A percentile compares a stretch with the other conserved stretches of the same genome.
These are phyloP conservation scores for Cephus runcator DNA, from an alignment of 2,888 invertebrate genomes.

Conservation along the genomic window DNA sequence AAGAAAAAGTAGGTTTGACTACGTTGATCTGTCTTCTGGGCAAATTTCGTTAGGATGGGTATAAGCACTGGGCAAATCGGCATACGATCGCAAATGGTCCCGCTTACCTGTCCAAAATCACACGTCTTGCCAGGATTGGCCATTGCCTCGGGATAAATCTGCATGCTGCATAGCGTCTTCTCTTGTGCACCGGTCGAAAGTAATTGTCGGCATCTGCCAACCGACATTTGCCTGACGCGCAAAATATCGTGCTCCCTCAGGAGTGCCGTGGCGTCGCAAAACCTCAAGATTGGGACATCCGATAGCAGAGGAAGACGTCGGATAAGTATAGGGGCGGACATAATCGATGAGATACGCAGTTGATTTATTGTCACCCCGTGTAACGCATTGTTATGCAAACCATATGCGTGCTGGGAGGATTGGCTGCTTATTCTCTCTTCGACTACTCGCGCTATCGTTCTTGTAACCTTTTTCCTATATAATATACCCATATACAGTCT, in stretches of 20 bases:
- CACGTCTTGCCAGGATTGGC: not conserved
- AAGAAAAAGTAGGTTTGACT: no score
- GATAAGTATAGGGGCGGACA: conserved; percentile 46
- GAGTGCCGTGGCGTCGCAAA: conserved; percentile 22
- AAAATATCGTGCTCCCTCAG: conserved; percentile 23
- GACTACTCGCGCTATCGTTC: not conserved
- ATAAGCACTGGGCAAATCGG: no score
- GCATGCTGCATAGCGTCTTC: not conserved
- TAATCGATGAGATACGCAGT: conserved; percentile 21
- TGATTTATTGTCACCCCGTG: conserved; percentile 16
- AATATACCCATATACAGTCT: no score
- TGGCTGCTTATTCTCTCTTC: not conserved
- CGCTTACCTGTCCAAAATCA: not conserved
- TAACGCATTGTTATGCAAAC: conserved; percentile 6
- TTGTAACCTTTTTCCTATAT: no score
- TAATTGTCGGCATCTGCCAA: conserved; percentile 47
- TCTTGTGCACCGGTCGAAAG: conserved; percentile 28
- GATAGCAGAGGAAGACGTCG: conserved; percentile 45
- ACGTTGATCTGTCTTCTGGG: no score
- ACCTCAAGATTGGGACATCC: conserved; percentile 43
- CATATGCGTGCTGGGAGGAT: not conserved
- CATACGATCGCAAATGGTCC: not conserved
- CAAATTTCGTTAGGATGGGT: no score
- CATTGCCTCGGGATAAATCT: conserved; percentile 14
- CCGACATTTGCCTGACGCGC: conserved; percentile 37